Conservation (phyloP, 2,113 vertebrate species). For the Orycteropus afer region DNA sequence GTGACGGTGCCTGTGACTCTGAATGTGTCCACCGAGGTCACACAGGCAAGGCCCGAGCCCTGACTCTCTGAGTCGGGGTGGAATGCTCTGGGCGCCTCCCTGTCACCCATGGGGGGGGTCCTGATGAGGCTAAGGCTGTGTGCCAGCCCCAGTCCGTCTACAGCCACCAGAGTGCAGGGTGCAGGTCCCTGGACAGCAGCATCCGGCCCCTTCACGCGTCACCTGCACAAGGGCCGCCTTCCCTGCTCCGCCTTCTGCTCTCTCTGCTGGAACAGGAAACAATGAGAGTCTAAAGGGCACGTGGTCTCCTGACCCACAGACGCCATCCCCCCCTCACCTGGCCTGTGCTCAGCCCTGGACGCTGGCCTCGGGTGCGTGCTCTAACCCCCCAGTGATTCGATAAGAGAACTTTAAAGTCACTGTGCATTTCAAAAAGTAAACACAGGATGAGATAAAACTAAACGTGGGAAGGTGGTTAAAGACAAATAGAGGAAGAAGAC, state of each 20-base stretch:
- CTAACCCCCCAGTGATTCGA: rapidly evolving
- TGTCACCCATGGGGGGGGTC: not conserved
- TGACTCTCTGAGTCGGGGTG: not conserved
- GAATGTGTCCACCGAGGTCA: not conserved
- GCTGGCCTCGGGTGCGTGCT: not conserved
- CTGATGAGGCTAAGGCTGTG: not conserved
- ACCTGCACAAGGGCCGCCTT: not conserved
- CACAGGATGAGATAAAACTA: not conserved
- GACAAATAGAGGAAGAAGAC: not conserved
- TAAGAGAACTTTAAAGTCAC: not conserved
- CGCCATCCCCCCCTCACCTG: not conserved
- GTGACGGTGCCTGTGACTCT: rapidly evolving
- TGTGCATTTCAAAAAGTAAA: not conserved
- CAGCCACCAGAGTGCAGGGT: not conserved
- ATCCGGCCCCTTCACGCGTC: not conserved
- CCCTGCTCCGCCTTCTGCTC: not conserved
- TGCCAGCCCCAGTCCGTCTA: too few species aligned
- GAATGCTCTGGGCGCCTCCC: not conserved
- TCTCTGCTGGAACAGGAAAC: not conserved
- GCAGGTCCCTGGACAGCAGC: too few species aligned
- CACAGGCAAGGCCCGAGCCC: not conserved
- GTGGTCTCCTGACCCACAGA: not conserved
- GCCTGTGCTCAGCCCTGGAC: rapidly evolving
- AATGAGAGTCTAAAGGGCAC: not conserved
- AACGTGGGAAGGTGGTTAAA: not conserved